These are phyloP conservation scores for Discoglossus pictus DNA, from an alignment of 2,797 vertebrate species.

Conservation along the genomic window DNA sequence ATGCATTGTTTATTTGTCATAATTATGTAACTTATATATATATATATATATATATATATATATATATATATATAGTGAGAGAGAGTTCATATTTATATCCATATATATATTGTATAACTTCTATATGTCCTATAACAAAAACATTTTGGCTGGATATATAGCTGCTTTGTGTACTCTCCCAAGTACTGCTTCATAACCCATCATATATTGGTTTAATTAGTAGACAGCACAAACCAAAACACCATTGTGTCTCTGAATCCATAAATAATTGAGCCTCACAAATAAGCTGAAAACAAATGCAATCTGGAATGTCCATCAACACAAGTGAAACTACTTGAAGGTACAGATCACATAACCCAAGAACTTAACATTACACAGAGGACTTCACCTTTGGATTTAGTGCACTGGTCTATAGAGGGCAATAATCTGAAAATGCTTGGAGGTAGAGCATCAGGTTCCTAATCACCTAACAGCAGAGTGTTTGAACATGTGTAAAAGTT, in stretches of 20 bases:
- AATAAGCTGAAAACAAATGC: not conserved
- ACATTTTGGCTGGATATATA: not conserved
- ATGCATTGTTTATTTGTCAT: too few relatives aligned
- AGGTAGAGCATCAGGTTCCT: slow-evolving; percentile 19
- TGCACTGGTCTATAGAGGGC: slow-evolving; percentile 5
- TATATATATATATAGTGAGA: too few relatives aligned
- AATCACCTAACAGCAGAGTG: slow-evolving; percentile 35
- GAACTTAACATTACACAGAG: slow-evolving; percentile 14
- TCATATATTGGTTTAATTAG: too few relatives aligned
- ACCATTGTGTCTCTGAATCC: too few relatives aligned
- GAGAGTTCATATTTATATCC: too few relatives aligned
- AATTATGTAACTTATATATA: too few relatives aligned
- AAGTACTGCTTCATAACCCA: too few relatives aligned
- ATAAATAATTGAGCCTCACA: not conserved
- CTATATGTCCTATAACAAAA: too few relatives aligned
- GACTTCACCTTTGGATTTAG: slow-evolving; percentile 28
- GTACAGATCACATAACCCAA: not conserved
- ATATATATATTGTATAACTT: too few relatives aligned
- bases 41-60: too few relatives aligned
- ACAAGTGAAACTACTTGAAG: slow-evolving; percentile 8
- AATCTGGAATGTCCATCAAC: slow-evolving; percentile 36
- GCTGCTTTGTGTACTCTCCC: not conserved
- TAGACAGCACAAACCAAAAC: too few relatives aligned
- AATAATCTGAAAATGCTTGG: slow-evolving; percentile 8
- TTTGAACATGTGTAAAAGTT: slow-evolving; percentile 24